phyloP scores from a whole-genome alignment of 2,888 invertebrate genomes.

The Cheilosia variabilis region DNA sequence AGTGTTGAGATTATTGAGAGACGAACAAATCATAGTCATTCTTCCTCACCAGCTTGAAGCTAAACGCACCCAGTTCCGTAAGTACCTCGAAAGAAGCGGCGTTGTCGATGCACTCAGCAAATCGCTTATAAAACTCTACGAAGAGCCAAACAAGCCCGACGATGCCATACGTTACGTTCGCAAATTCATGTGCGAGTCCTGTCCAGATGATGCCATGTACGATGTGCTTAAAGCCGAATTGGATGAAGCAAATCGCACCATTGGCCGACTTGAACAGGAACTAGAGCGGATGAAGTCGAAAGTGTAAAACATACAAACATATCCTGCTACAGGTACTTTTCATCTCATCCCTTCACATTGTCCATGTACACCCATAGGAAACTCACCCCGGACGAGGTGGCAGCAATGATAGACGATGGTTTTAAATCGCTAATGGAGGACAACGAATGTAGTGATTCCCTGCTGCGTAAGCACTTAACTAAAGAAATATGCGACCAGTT shows the following conservation, averaged over 20 bases:
- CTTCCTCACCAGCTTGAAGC: constrained; percentile 80
- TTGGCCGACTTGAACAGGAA: constrained; percentile 80
- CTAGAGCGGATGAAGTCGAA: constrained; percentile 79
- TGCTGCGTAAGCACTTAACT: constrained; percentile 87
- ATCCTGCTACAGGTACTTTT: background rate
- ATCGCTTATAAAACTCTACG: constrained; percentile 83
- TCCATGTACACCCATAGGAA: constrained; percentile 77
- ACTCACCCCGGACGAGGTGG: constrained; percentile 81
- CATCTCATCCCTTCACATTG: background rate
- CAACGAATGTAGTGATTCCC: constrained; percentile 84
- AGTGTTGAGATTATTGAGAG: constrained; percentile 60
- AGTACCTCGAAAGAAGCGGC: constrained; percentile 83
- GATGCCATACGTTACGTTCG: constrained; percentile 83
- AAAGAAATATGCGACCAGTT: constrained; percentile 85
- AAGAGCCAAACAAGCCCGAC: constrained; percentile 83
- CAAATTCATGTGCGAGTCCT: constrained; percentile 82
- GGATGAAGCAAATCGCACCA: constrained; percentile 80
- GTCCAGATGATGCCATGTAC: constrained; percentile 82
- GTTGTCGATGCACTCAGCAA: constrained; percentile 83
- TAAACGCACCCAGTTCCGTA: constrained; percentile 83
- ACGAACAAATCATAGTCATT: background rate
- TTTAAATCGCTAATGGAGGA: constrained; percentile 84
- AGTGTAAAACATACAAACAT: constrained; percentile 78
- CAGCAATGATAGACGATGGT: constrained; percentile 84
- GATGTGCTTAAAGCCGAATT: constrained; percentile 81